Evolutionary conservation across 2,113 vertebrate species (phyloP), one percentile per base, ranked within the genome.

Genomic region (Corythoichthys haematopterus): DNA sequence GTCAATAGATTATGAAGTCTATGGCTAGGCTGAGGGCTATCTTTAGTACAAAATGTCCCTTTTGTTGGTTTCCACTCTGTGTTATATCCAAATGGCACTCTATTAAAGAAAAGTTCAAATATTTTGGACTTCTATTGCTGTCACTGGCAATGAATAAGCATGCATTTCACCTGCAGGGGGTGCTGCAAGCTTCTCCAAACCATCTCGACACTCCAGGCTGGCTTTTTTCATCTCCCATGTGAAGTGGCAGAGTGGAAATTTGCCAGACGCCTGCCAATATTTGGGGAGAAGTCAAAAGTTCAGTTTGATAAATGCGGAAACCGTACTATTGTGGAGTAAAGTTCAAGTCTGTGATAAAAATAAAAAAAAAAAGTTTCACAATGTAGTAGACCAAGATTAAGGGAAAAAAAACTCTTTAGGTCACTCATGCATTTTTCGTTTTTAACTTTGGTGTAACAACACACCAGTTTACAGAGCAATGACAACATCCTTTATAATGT

Each of bases 181-280:
- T 2, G 53, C 36, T 0, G 5, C n/a, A 6, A 53, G 56, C 0
- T 37, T 50, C 57, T 81, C 53, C 59, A 92, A 83, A 2, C 59
- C 64, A 2, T 55, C 72, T 28, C 57, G 20, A 70, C 91, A 92
- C 52, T 90, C 83, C n/a, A 28, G 71, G 66, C 71, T 57, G 12
- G 85, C 84, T 60, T 67, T 71, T 81, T 89, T 70, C 68, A 91
- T 75, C 75, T 92, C 91, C 86, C 86, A 91, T 13, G 77, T 7
- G 56, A 92, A 87, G 71, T 86, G 85, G 71, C 91, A 92, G 62
- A 45, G 72, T 20, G 90, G 74, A 72, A 90, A 84, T 71, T 70
- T 86, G 56, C 80, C 89, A 15, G 69, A 63, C 59, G 82, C 84
- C 90, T 91, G 84, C 61, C 68, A 68, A 83, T 51, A 35, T 72